These are phyloP conservation scores for Phyto melanocephala DNA, from an alignment of 2,888 invertebrate species.

Conservation along the genomic window DNA sequence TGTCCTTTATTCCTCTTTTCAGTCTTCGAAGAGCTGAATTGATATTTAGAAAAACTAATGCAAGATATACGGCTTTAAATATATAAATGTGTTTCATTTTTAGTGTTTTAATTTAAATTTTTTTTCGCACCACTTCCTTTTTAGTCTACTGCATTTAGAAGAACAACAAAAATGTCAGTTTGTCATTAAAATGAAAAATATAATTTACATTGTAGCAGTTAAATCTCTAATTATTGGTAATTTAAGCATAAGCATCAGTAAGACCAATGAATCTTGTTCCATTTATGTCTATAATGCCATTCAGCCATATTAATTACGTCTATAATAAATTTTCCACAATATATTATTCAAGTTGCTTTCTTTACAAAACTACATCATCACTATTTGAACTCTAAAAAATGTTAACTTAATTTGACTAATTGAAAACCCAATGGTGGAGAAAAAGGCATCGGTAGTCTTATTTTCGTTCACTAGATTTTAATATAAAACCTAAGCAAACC, in stretches of 20 bases:
- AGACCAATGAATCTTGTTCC: not conserved
- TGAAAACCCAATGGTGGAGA: constrained; percentile 69
- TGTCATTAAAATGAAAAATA: too few species aligned
- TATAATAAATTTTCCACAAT: constrained; percentile 33
- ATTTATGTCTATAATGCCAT: not conserved
- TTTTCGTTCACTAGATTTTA: not conserved
- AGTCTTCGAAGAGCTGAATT: too few species aligned
- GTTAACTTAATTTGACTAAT: constrained; percentile 75
- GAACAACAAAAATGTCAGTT: not conserved
- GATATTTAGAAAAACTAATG: too few species aligned
- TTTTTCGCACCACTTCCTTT: not conserved
- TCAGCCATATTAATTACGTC: not conserved
- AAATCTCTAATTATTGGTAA: too few species aligned
- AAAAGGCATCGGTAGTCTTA: not conserved
- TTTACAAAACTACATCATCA: constrained; percentile 52
- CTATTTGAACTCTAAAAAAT: constrained; percentile 75
- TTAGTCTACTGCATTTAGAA: not conserved
- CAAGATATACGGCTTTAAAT: too few species aligned
- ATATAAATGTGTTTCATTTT: too few species aligned
- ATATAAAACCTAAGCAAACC: too few species aligned
- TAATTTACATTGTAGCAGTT: too few species aligned
- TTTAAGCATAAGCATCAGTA: not conserved
- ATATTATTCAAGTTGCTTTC: not conserved
- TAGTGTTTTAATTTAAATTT: not conserved
- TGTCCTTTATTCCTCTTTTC: too few species aligned